phyloP scores from a whole-genome alignment of 2,113 vertebrate genomes.

The Lutjanus erythropterus region DNA sequence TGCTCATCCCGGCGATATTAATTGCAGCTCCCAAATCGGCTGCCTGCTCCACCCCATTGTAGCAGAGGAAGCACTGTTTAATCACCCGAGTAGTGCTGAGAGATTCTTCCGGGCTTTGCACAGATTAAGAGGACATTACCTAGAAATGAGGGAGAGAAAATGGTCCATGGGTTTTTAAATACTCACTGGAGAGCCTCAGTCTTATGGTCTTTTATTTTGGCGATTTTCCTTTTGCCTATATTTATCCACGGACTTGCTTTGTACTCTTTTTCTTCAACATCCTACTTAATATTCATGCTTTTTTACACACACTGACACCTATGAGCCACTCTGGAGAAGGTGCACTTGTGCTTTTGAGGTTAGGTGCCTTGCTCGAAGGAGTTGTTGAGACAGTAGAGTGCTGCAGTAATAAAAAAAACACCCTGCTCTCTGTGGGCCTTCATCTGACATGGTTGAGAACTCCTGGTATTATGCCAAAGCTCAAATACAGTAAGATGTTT shows the following conservation, averaged over 20 bases:
- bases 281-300: not conserved
- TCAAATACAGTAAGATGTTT: conserved; percentile 30
- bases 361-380: conserved; percentile 16
- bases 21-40: conserved; percentile 40
- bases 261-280: not conserved
- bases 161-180: conserved; percentile 52
- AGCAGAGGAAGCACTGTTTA: conserved; percentile 53
- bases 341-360: conserved; percentile 27
- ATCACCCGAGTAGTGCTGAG: conserved; percentile 58
- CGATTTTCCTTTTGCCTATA: conserved; percentile 35
- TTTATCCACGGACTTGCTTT: conserved; percentile 20
- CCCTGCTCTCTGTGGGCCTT: not conserved
- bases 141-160: conserved; percentile 57
- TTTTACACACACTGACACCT: not conserved
- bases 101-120: conserved; percentile 67
- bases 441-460: not conserved
- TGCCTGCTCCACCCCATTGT: conserved; percentile 32
- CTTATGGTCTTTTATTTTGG: conserved; percentile 38
- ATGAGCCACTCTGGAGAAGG: conserved; percentile 13
- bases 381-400: conserved; percentile 9
- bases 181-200: conserved; percentile 40
- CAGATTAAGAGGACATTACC: conserved; percentile 71
- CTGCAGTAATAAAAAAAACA: not conserved
- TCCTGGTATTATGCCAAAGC: not conserved
- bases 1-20: conserved; percentile 45